Percentiles rank a stretch among this genome's conserved stretches.
Evolutionary conservation across 1,140 invertebrate species (phyloP).

Genomic region (Battus philenor): DNA sequence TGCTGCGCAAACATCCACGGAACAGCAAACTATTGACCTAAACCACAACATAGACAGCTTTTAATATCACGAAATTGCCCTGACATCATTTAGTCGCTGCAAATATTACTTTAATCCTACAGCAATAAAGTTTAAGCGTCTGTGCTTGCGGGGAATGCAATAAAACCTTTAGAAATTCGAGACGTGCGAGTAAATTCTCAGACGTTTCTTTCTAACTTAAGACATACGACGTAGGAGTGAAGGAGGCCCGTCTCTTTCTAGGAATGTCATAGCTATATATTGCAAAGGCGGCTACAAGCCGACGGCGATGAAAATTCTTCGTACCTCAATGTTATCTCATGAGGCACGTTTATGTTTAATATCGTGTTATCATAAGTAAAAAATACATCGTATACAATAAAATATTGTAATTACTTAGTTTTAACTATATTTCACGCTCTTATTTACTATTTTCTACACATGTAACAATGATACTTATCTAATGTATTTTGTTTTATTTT

Average conservation of each 20-base stretch:
- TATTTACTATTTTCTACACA: too few relatives aligned
- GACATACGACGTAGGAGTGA: constrained; percentile 37
- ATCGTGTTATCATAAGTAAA: constrained; percentile 49
- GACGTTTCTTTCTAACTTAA: constrained; percentile 67
- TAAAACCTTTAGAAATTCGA: constrained; percentile 72
- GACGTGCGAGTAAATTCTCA: constrained; percentile 52
- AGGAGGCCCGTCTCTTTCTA: constrained; percentile 51
- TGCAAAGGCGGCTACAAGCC: constrained; percentile 58
- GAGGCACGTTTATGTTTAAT: constrained; percentile 62
- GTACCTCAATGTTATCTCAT: constrained; percentile 67
- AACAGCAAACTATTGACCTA: constrained; percentile 66
- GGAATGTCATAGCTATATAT: constrained; percentile 61
- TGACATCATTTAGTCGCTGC: constrained; percentile 69
- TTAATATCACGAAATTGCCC: constrained; percentile 71
- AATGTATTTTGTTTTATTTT: too few relatives aligned
- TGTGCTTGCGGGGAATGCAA: constrained; percentile 71
- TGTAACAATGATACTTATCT: too few relatives aligned
- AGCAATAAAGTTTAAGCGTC: constrained; percentile 74
- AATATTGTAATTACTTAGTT: too few relatives aligned
- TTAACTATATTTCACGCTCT: too few relatives aligned
- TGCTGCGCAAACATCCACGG: constrained; percentile 52
- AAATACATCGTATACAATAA: too few relatives aligned
- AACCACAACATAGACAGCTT: constrained; percentile 60
- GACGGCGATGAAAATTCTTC: constrained; percentile 68
- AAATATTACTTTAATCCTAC: constrained; percentile 74